These are phyloP conservation scores for Podiceps cristatus DNA, from an alignment of 2,113 vertebrate species.

Conservation along the genomic window DNA sequence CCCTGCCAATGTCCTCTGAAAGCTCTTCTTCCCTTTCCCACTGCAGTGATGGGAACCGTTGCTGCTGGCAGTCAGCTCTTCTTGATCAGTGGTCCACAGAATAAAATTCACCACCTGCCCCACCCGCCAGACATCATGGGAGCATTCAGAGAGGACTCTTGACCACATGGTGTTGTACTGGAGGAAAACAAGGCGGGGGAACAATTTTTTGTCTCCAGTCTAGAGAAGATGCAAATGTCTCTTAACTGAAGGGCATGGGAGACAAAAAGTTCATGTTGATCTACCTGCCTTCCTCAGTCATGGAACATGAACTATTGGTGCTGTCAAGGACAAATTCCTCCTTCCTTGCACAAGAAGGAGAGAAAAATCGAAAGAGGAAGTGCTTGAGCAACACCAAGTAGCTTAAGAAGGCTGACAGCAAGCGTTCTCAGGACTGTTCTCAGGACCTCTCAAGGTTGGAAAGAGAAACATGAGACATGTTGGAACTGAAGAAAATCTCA, in stretches of 20 bases:
- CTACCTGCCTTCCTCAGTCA: not conserved
- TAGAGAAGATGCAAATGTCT: not conserved
- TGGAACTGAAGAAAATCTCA: not conserved
- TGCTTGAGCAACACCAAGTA: not conserved
- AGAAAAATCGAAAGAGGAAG: not conserved
- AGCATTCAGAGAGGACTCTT: not conserved
- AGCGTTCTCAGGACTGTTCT: not conserved
- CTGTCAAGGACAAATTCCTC: not conserved
- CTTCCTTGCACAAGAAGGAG: not conserved
- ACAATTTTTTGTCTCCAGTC: not conserved
- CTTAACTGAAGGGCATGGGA: not conserved
- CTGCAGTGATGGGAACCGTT: not conserved
- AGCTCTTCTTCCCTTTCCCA: not conserved
- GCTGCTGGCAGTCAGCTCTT: not conserved
- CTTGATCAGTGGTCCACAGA: not conserved
- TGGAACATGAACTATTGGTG: not conserved
- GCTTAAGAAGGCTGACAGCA: not conserved
- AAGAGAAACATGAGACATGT: not conserved
- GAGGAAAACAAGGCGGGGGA: not conserved
- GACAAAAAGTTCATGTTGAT: not conserved
- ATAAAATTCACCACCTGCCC: not conserved
- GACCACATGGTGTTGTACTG: not conserved
- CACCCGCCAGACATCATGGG: not conserved
- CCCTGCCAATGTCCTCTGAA: not conserved
- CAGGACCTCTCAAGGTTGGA: not conserved